These are phyloP conservation scores for Phrynocephalus forsythii DNA, from an alignment of 2,797 vertebrate genomes.

Conservation along the genomic window DNA sequence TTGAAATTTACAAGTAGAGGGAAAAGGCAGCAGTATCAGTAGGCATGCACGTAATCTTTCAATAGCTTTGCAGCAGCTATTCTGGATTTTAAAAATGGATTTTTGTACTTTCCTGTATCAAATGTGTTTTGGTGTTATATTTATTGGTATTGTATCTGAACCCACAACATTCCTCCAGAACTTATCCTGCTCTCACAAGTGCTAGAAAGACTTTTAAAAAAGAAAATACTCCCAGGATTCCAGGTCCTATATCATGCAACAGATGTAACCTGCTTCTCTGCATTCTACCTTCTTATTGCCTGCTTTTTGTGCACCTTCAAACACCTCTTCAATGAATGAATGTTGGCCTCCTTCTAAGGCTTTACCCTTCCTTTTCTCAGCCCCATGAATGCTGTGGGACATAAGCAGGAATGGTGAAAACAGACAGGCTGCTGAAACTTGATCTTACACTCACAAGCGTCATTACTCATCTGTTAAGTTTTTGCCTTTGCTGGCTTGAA, in stretches of 20 bases:
- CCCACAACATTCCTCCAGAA: not conserved
- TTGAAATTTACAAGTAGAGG: not conserved
- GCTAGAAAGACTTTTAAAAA: not conserved
- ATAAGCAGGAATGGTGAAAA: constrained; percentile 72
- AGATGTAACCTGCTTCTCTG: not conserved
- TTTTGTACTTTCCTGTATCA: no score
- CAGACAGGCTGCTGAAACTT: constrained; percentile 66
- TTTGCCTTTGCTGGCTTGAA: constrained; percentile 49
- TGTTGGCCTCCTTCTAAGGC: constrained; percentile 25
- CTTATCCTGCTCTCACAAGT: not conserved
- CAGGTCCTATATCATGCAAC: not conserved
- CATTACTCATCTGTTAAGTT: constrained; percentile 71
- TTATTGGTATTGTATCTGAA: not conserved
- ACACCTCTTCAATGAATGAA: constrained; percentile 13
- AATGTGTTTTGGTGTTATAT: no score
- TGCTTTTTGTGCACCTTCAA: constrained; percentile 18
- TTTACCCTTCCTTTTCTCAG: constrained; percentile 30
- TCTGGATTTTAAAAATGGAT: not conserved
- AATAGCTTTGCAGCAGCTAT: not conserved
- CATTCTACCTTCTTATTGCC: not conserved
- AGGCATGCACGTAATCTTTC: not conserved
- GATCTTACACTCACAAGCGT: constrained; percentile 60
- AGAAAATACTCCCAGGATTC: constrained; percentile 1
- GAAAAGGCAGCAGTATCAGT: not conserved
- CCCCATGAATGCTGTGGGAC: constrained; percentile 54